Base-by-base conservation (phyloP, 2,113 vertebrate species). In the Grallaria varia region DNA sequence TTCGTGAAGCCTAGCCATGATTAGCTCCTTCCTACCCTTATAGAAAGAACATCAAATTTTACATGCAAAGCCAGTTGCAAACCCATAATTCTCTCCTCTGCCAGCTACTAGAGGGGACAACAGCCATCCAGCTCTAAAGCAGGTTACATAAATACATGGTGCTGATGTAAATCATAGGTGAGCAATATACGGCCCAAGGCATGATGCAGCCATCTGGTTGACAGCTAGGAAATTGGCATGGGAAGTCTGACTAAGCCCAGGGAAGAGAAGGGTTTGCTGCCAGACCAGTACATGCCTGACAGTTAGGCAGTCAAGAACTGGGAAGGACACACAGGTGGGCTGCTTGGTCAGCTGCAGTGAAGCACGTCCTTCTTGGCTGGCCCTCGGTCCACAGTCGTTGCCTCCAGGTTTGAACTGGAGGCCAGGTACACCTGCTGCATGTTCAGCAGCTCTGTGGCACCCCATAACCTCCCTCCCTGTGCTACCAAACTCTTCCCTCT, bases 311-410 rank as follows among this genome's bases (percentile, higher is more conserved):
- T 44, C 72, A 53, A 10, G 31, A 49, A 39, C 39, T 19, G 64
- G 39, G 8, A 77, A 73, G n/a, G 4, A 31, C 1, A 8, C 14
- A 28, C 33, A 28, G 0, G 3, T 5, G 39, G 55, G 35, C 22
- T 37, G 59, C 69, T 20, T 21, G n/a, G 33, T 49, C 66, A 66
- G 55, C 63, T 39, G 12, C 50, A 81, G 42, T 4, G 33, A 90
- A 71, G 15, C 77, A 30, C 6, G 0, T 40, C 84, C 35, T 66
- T 6, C 0, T 4, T 10, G n/a, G 58, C 23, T 31, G 15, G 58
- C 59, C 37, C 33, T 69, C 0, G 0, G 9, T 33, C 22, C 62
- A 20, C 37, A 37, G 60, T 8, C 2, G 0, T 30, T 21, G 35
- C 42, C 52, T 68, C 30, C 47, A 27, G 60, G 17, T 50, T 72